Evolutionary conservation across 2,113 vertebrate genomes (phyloP).

Genomic region (Sorex fumeus): DNA sequence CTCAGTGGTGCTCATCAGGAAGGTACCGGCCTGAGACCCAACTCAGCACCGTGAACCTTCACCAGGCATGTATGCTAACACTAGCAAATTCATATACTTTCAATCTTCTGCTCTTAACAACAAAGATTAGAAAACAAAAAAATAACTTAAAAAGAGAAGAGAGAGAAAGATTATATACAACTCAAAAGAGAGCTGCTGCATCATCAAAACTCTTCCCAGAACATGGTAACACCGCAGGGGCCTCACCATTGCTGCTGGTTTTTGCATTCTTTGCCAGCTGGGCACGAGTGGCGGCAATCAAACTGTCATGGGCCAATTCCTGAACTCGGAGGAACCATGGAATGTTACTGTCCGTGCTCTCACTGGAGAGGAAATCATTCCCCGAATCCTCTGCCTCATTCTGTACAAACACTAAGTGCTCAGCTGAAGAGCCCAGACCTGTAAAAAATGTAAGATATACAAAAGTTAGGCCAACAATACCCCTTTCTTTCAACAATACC

Average conservation of each 20-base stretch:
- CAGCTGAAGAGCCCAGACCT: constrained; percentile 95
- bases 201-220: constrained; percentile 12
- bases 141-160: not conserved
- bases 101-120: constrained; percentile 36
- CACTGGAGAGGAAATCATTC: constrained; percentile 93
- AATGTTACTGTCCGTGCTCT: constrained; percentile 94
- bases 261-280: constrained; percentile 96
- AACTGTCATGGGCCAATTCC: constrained; percentile 98
- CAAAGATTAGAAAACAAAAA: not conserved
- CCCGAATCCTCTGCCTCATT: constrained; percentile 94
- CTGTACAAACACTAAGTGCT: constrained; percentile 96
- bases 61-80: no score
- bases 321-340: constrained; percentile 98
- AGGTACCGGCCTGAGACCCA: no score
- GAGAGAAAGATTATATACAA: not conserved
- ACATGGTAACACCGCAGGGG: not conserved
- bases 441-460: constrained; percentile 70
- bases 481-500: not conserved
- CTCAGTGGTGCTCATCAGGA: no score
- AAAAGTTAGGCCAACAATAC: constrained; percentile 13
- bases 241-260: constrained; percentile 93
- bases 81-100: not conserved
- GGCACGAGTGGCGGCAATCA: constrained; percentile 98
- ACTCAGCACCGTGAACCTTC: no score
- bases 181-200: constrained; percentile 32